These are phyloP conservation scores for Lateolabrax maculatus DNA, from an alignment of 2,797 vertebrate genomes.

Conservation along the genomic window DNA sequence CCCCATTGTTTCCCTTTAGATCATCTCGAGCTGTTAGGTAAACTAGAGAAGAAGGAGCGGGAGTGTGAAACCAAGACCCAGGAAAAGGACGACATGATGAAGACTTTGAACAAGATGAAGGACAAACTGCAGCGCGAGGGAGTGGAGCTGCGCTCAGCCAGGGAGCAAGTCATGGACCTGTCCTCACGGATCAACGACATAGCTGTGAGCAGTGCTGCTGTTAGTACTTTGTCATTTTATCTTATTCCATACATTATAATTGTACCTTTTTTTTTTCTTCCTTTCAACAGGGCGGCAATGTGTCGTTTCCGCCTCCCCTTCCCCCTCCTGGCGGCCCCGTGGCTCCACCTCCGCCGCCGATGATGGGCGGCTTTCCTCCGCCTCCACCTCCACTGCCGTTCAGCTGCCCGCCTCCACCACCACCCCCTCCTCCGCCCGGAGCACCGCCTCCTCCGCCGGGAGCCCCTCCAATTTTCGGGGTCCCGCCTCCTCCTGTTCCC, in stretches of 20 bases:
- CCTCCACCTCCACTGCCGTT: slow-evolving; percentile 90
- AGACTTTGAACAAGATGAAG: slow-evolving; percentile 99
- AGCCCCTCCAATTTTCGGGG: slow-evolving; percentile 87
- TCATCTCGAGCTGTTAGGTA: slow-evolving; percentile 90
- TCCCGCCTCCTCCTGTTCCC: slow-evolving; percentile 88
- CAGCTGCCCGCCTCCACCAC: slow-evolving; percentile 89
- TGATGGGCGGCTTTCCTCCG: slow-evolving; percentile 86
- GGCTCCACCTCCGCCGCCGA: slow-evolving; percentile 80
- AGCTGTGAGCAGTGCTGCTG: slow-evolving; percentile 82
- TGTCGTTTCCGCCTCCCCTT: slow-evolving; percentile 85
- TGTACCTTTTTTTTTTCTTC: slow-evolving; percentile 16
- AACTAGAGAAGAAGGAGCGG: slow-evolving; percentile 94
- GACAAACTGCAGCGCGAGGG: slow-evolving; percentile 97
- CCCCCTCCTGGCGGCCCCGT: slow-evolving; percentile 90
- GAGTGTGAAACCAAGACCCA: slow-evolving; percentile 97
- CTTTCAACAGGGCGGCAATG: slow-evolving; percentile 81
- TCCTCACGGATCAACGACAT: slow-evolving; percentile 91
- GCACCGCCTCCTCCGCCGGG: slow-evolving; percentile 89
- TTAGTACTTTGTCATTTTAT: too few relatives aligned
- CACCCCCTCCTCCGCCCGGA: slow-evolving; percentile 86
- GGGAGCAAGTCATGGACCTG: slow-evolving; percentile 93
- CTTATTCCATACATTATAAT: too few relatives aligned
- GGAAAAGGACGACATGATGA: slow-evolving; percentile 99
- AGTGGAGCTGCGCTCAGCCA: slow-evolving; percentile 92
- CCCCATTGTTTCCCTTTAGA: slow-evolving; percentile 74